A percentile compares a stretch with the other conserved stretches of the same genome.
These are phyloP conservation scores for Drosophila colorata DNA, from an alignment of 2,888 invertebrate genomes.

Conservation along the genomic window DNA sequence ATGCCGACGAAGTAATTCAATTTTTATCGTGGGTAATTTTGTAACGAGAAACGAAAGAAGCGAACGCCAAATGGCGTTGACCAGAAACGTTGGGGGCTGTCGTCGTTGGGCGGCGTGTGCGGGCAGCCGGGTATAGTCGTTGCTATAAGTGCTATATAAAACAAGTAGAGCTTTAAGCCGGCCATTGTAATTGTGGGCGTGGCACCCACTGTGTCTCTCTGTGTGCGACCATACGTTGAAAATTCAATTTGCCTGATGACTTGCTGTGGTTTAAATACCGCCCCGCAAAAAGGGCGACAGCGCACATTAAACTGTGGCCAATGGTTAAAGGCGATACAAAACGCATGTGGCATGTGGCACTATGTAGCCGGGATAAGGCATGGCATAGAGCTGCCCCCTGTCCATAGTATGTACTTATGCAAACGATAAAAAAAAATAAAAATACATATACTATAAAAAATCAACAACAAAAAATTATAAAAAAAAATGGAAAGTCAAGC, in stretches of 20 bases:
- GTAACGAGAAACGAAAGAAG: conserved; percentile 81
- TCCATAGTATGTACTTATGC: conserved; percentile 73
- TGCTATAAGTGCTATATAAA: conserved; percentile 45
- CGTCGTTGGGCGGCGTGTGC: not conserved
- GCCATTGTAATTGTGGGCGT: conserved; percentile 57
- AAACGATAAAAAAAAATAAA: conserved; percentile 43
- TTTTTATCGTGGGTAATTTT: conserved; percentile 84
- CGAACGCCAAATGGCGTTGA: conserved; percentile 55
- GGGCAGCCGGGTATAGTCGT: conserved; percentile 9
- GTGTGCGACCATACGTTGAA: conserved; percentile 79
- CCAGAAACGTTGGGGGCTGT: conserved; percentile 17
- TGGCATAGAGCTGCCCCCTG: conserved; percentile 41
- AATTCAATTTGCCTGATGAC: conserved; percentile 84
- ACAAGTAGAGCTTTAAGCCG: conserved; percentile 57
- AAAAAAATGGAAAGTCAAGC: conserved; percentile 24
- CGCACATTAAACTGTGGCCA: conserved; percentile 73
- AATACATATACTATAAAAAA: conserved; percentile 4
- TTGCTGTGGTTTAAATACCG: conserved; percentile 78
- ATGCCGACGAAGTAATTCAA: conserved; percentile 83
- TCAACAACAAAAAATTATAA: conserved; percentile 13
- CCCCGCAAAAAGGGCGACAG: conserved; percentile 68
- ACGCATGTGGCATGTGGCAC: conserved; percentile 41
- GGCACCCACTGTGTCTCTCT: conserved; percentile 20
- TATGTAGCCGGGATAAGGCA: conserved; percentile 30
- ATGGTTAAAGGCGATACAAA: conserved; percentile 59